A percentile compares a stretch with the other conserved stretches of the same genome.
Evolutionary conservation across 1,140 invertebrate genomes (phyloP).

Genomic region (Heliconius nattereri): DNA sequence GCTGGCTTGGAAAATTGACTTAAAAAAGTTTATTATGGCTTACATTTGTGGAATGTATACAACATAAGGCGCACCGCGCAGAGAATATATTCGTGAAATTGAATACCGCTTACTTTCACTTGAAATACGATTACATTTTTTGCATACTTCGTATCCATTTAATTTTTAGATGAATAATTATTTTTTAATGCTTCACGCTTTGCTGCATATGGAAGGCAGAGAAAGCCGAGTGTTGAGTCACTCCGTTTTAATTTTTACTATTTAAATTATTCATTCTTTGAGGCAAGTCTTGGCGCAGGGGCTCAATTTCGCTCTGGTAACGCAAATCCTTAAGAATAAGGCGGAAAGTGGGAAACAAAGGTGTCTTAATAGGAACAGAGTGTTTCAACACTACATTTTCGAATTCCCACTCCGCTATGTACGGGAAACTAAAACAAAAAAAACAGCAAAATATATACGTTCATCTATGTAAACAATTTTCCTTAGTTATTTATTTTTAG

Average conservation of each 20-base stretch:
- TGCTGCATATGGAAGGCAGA: neutral
- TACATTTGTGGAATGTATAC: neutral
- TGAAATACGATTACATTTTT: constrained; percentile 11
- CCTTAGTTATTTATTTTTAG: neutral
- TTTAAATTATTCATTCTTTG: no score
- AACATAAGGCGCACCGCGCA: neutral
- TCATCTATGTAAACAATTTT: no score
- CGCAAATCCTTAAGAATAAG: no score
- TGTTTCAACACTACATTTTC: no score
- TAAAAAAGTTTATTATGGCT: neutral
- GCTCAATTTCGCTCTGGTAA: no score
- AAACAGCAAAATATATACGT: no score
- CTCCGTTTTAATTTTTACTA: neutral
- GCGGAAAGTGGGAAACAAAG: no score
- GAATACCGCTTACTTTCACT: constrained; percentile 10
- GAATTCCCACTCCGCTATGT: no score
- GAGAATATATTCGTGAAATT: neutral
- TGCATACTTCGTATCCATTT: constrained; percentile 1
- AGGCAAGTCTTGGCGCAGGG: no score
- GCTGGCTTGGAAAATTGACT: neutral
- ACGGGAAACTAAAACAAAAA: no score
- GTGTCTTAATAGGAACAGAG: no score
- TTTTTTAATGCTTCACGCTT: no score
- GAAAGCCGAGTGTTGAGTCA: neutral
- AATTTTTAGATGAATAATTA: neutral